These are phyloP conservation scores for Sorex araneus DNA, from an alignment of 2,113 vertebrate genomes.

Conservation along the genomic window DNA sequence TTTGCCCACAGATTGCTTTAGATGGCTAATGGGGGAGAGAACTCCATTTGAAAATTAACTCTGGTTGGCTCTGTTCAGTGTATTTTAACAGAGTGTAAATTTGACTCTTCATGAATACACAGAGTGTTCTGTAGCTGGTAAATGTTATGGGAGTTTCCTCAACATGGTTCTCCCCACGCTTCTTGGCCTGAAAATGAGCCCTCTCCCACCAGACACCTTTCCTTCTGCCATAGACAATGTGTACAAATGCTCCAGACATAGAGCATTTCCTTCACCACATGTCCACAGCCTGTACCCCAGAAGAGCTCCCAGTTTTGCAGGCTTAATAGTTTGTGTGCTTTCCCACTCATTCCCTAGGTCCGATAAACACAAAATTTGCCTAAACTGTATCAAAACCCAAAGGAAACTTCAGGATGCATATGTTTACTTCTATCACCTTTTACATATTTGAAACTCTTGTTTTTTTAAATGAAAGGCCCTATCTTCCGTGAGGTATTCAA, in stretches of 20 bases:
- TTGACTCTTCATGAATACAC: constrained; percentile 25
- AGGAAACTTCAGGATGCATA: constrained; percentile 38
- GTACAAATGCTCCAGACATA: not conserved
- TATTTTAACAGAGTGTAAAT: constrained; percentile 46
- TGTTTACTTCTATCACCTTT: constrained; percentile 27
- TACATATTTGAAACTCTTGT: not conserved
- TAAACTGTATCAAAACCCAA: not conserved
- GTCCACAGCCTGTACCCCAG: constrained; percentile 1
- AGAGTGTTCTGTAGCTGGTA: constrained; percentile 14
- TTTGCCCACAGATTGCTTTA: constrained; percentile 3
- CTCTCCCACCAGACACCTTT: not conserved
- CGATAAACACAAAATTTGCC: constrained; percentile 43
- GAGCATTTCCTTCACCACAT: constrained; percentile 14
- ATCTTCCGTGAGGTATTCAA: not conserved
- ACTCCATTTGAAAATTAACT: constrained; percentile 36
- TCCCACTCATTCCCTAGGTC: not conserved
- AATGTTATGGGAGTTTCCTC: constrained; percentile 38
- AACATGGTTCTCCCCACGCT: constrained; percentile 42
- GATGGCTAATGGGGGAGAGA: not conserved
- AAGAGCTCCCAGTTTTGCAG: constrained; percentile 42
- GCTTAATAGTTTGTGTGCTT: constrained; percentile 44
- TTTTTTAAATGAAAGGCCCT: not conserved
- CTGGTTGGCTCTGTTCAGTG: not conserved
- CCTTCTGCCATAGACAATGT: not conserved
- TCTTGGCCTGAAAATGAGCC: not conserved